phyloP scores from a whole-genome alignment of 2,113 vertebrate species.

The Saguinus imperator region DNA sequence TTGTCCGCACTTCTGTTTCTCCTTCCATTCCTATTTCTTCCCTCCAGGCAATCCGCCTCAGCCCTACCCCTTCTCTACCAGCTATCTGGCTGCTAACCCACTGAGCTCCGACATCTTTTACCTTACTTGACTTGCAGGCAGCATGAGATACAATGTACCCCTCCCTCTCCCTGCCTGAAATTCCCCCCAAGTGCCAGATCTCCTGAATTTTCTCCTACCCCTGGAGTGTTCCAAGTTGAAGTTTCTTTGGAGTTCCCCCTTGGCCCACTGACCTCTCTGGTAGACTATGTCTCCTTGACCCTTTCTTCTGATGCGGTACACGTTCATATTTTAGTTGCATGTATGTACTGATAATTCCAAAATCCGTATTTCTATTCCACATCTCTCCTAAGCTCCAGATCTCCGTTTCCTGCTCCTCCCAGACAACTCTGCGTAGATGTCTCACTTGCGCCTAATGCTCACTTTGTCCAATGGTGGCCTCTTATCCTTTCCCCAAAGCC shows the following conservation, averaged over 20 bases:
- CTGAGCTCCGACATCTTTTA: background rate
- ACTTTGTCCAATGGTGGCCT: background rate
- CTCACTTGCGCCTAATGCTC: background rate
- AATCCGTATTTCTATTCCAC: background rate
- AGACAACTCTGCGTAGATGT: rapidly evolving
- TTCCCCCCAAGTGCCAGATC: too few relatives aligned
- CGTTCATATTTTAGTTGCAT: background rate
- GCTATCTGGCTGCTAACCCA: background rate
- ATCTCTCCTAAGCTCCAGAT: background rate
- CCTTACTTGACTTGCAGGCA: background rate
- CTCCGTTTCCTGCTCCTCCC: background rate
- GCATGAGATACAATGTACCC: background rate
- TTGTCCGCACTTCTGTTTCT: background rate
- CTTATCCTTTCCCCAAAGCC: background rate
- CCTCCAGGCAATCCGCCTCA: too few relatives aligned
- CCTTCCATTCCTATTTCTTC: background rate
- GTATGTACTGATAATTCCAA: background rate
- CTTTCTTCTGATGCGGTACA: background rate
- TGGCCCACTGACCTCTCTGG: background rate
- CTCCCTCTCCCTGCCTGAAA: background rate
- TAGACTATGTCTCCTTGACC: background rate
- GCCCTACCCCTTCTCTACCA: too few relatives aligned
- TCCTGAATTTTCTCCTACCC: background rate
- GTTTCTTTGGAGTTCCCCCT: background rate
- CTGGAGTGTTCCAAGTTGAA: background rate